Percentiles rank a stretch among this genome's conserved stretches.
These are phyloP conservation scores for Hyphantria cunea DNA, from an alignment of 1,140 invertebrate species.

Conservation along the genomic window DNA sequence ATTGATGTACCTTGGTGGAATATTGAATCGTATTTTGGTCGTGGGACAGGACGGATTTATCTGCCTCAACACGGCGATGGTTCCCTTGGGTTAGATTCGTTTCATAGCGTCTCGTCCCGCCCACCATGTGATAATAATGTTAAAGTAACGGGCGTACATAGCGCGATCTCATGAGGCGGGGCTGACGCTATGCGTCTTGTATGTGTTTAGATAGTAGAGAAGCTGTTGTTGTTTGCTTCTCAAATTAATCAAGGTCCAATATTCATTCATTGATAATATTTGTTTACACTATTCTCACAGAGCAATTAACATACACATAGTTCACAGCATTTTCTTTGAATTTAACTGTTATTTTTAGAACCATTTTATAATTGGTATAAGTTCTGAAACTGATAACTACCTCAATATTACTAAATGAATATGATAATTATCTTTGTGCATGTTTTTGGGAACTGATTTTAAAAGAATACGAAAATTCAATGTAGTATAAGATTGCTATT, in stretches of 20 bases:
- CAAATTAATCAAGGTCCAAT: conserved; percentile 56
- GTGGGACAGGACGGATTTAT: conserved; percentile 13
- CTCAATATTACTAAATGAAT: conserved; percentile 81
- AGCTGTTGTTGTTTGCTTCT: conserved; percentile 62
- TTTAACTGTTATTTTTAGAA: conserved; percentile 75
- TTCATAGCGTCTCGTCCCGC: conserved; percentile 16
- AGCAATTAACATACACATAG: conserved; percentile 44
- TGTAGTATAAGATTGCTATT: conserved; percentile 76
- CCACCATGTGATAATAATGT: conserved; percentile 22
- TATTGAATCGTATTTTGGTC: conserved; percentile 24
- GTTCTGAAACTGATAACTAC: conserved; percentile 81
- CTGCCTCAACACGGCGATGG: conserved; percentile 2
- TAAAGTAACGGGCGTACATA: conserved; percentile 25
- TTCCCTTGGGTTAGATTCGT: conserved; percentile 10
- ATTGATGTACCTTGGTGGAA: conserved; percentile 37
- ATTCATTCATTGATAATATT: conserved; percentile 52
- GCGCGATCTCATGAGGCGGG: conserved; percentile 24
- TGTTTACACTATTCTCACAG: conserved; percentile 46
- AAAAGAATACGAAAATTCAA: conserved; percentile 66
- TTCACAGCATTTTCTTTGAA: conserved; percentile 63
- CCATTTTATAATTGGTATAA: conserved; percentile 79
- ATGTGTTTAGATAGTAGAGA: conserved; percentile 40
- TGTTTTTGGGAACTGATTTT: conserved; percentile 77
- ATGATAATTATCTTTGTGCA: conserved; percentile 79
- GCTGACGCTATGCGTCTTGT: conserved; percentile 25